These are phyloP conservation scores for Craseonycteris thonglongyai DNA, from an alignment of 2,113 vertebrate species.

Conservation along the genomic window DNA sequence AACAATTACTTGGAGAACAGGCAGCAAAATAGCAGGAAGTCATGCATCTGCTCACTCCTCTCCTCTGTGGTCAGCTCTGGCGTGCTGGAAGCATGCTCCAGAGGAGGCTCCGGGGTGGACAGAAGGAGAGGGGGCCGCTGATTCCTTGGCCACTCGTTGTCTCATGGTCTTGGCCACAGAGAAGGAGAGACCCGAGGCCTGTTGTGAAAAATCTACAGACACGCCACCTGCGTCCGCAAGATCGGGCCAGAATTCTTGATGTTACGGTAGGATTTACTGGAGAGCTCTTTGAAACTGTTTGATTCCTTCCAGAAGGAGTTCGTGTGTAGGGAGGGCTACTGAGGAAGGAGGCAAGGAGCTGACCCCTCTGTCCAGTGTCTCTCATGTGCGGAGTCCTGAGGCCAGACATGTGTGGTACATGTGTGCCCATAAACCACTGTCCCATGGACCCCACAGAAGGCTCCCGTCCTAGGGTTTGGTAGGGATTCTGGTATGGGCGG, in stretches of 20 bases:
- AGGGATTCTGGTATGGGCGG: not conserved
- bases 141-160: not conserved
- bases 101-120: not conserved
- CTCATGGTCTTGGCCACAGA: not conserved
- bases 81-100: not conserved
- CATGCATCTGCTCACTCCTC: not conserved
- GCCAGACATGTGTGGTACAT: fast-evolving
- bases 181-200: not conserved
- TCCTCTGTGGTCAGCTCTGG: not conserved
- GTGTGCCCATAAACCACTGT: not conserved
- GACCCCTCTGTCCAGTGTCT: not conserved
- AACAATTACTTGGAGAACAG: not conserved
- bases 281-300: not conserved
- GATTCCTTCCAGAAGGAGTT: not conserved
- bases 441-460: not conserved
- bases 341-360: not conserved
- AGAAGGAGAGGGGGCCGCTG: not conserved
- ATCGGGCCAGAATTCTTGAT: not conserved
- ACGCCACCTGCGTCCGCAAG: not conserved
- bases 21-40: not conserved
- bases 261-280: not conserved
- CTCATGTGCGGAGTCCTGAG: not conserved
- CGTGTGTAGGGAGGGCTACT: not conserved
- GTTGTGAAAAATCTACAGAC: not conserved
- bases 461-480: not conserved